Evolutionary conservation across 2,888 invertebrate species (phyloP).

Genomic region (Machimus atricapillus): DNA sequence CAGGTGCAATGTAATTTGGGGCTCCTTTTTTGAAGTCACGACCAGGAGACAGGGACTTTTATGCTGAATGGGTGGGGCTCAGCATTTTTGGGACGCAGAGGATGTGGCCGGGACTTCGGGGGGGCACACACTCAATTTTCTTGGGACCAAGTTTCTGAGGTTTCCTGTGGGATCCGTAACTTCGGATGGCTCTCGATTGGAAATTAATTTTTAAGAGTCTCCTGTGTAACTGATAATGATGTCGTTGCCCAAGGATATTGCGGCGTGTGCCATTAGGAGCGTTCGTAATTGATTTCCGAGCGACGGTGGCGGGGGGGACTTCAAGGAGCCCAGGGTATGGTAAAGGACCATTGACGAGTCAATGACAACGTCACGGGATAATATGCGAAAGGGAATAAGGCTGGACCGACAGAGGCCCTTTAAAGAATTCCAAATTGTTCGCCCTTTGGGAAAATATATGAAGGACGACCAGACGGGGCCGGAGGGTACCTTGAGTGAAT

Average conservation of each 20-base stretch:
- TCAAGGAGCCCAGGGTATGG: background rate
- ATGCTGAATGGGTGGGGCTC: background rate
- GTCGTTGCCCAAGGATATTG: background rate
- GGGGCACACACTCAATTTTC: background rate
- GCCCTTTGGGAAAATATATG: background rate
- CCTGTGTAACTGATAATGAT: constrained; percentile 5
- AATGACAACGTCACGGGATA: background rate
- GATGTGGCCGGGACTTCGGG: too few relatives aligned
- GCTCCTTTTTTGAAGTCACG: background rate
- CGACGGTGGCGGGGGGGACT: background rate
- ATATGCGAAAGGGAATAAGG: background rate
- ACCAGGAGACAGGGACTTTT: background rate
- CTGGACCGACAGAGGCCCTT: background rate
- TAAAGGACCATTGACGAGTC: background rate
- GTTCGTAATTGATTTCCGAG: constrained; percentile 4
- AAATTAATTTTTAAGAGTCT: constrained; percentile 27
- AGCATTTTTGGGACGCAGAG: background rate
- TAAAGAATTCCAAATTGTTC: background rate
- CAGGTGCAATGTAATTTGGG: background rate
- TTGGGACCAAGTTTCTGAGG: background rate
- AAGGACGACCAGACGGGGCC: background rate
- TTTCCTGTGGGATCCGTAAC: background rate
- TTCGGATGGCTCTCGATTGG: constrained; percentile 13
- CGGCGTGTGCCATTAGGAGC: background rate
- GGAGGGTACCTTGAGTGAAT: background rate